Conservation (phyloP, 1,140 invertebrate species). For the Ceratina calcarata region DNA sequence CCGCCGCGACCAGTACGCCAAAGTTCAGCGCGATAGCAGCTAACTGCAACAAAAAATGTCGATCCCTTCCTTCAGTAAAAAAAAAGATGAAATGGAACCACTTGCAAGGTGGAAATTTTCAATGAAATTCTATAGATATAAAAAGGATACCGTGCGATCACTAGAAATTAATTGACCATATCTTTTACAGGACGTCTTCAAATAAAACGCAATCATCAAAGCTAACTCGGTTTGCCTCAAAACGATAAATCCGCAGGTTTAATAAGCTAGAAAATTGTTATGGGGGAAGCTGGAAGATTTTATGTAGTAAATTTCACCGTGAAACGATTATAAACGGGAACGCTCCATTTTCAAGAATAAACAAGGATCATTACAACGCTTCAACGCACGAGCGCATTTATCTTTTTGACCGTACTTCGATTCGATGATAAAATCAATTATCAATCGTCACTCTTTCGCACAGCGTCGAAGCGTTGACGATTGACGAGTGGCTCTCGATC, state of each 20-base stretch:
- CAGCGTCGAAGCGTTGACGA: background rate
- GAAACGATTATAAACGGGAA: background rate
- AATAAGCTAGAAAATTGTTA: background rate
- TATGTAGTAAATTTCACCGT: too few species aligned
- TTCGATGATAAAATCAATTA: background rate
- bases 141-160: too few species aligned
- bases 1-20: constrained; percentile 86
- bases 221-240: background rate
- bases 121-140: background rate
- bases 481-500: background rate
- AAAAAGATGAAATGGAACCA: background rate
- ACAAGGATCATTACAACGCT: too few species aligned
- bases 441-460: too few species aligned
- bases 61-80: background rate
- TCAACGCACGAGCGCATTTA: background rate
- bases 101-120: background rate
- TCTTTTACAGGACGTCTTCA: too few species aligned
- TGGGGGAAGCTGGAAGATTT: background rate
- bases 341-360: background rate
- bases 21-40: constrained; percentile 88
- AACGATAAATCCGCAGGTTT: background rate
- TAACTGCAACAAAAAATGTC: constrained; percentile 82
- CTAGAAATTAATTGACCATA: too few species aligned
- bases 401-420: background rate
- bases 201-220: background rate